Percentiles rank a stretch among this genome's conserved stretches.
Evolutionary conservation across 2,797 vertebrate genomes (phyloP).

Genomic region (Psittacula derbiana): DNA sequence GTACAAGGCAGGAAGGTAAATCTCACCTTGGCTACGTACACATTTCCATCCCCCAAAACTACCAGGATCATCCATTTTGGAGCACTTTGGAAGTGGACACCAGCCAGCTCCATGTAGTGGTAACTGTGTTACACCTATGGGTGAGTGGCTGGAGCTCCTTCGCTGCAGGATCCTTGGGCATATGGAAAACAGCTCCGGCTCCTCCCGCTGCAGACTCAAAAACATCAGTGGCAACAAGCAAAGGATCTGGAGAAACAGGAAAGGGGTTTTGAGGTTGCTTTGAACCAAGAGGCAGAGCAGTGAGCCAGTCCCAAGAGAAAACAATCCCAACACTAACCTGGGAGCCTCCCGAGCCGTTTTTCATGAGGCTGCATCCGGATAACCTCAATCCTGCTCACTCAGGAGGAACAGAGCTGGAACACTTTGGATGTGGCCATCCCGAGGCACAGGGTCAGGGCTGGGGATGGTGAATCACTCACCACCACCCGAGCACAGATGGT

Average conservation of each 20-base stretch:
- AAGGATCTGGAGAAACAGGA: background rate
- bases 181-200: background rate
- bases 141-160: background rate
- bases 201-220: background rate
- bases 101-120: rapidly evolving
- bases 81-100: background rate
- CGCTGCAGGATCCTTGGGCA: background rate
- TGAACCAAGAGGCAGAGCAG: background rate
- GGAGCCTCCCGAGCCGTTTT: background rate
- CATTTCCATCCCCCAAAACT: background rate
- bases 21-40: background rate
- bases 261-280: background rate
- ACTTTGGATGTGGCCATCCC: rapidly evolving
- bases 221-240: background rate
- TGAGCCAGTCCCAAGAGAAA: background rate
- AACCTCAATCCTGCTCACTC: background rate
- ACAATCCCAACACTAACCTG: rapidly evolving
- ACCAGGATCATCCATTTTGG: background rate
- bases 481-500: background rate
- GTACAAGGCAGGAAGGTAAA: background rate
- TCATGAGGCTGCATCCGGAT: background rate
- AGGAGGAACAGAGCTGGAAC: background rate
- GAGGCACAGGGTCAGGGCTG: background rate
- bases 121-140: rapidly evolving
- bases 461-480: background rate